Percentiles rank a stretch among this genome's conserved stretches.
Conservation (phyloP, 2,797 vertebrate species). For the Limnodromus scolopaceus region DNA sequence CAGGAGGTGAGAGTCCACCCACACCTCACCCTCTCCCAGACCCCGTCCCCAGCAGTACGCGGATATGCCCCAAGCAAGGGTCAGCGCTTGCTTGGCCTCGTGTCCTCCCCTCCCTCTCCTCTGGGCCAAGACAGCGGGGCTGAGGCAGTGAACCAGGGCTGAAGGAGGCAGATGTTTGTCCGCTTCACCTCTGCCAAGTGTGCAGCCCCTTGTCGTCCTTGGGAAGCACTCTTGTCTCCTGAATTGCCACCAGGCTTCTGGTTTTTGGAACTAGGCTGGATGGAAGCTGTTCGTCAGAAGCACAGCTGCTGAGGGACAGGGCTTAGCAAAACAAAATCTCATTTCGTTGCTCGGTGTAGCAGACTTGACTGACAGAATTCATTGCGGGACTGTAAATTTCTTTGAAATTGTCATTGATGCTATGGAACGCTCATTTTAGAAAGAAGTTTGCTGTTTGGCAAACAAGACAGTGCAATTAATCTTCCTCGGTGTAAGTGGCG, state of each 20-base stretch:
- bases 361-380: not conserved
- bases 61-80: not conserved
- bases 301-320: not conserved
- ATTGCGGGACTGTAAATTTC: accelerated
- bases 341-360: not conserved
- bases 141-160: not conserved
- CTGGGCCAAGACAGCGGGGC: accelerated
- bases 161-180: too few relatives aligned
- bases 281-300: not conserved
- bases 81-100: accelerated
- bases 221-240: not conserved
- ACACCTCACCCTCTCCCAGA: not conserved
- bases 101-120: not conserved
- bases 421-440: not conserved
- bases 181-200: not conserved
- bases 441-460: not conserved
- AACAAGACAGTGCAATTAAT: not conserved
- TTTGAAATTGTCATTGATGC: too few relatives aligned
- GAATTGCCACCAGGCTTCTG: not conserved
- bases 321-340: not conserved
- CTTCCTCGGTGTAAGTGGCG: not conserved
- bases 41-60: not conserved
- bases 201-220: not conserved
- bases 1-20: conserved; percentile 67
- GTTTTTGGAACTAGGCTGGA: too few relatives aligned